These are phyloP conservation scores for Neoniphon sammara DNA, from an alignment of 2,797 vertebrate genomes.

Conservation along the genomic window DNA sequence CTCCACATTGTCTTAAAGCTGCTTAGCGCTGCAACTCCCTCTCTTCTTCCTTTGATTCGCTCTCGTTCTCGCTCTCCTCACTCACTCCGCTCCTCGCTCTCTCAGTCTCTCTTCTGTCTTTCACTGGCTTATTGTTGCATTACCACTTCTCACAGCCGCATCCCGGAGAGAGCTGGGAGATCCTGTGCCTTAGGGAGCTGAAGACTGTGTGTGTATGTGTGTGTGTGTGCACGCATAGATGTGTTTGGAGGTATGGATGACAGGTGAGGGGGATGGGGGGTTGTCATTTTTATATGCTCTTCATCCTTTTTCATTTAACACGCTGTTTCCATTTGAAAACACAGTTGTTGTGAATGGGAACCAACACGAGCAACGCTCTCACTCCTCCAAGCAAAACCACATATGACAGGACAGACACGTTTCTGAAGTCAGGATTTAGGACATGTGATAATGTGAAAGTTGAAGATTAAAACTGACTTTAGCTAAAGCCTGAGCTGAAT, in stretches of 20 bases:
- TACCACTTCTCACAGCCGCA: slow-evolving; percentile 36
- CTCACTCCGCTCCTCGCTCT: background rate
- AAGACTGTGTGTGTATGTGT: slow-evolving; percentile 11
- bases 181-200: slow-evolving; percentile 23
- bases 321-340: background rate
- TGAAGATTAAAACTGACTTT: slow-evolving; percentile 13
- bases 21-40: slow-evolving; percentile 51
- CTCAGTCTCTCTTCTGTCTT: slow-evolving; percentile 23
- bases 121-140: slow-evolving; percentile 49
- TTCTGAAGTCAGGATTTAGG: slow-evolving; percentile 48
- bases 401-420: slow-evolving; percentile 55
- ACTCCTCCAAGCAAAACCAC: slow-evolving; percentile 28
- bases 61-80: background rate
- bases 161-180: slow-evolving; percentile 37
- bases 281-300: background rate
- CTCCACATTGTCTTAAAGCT: slow-evolving; percentile 57
- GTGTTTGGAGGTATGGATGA: slow-evolving; percentile 10
- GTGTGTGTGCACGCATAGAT: background rate
- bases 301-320: background rate
- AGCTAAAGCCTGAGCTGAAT: too few relatives aligned
- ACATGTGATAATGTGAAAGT: slow-evolving; percentile 47
- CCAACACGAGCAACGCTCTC: too few relatives aligned
- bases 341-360: too few relatives aligned
- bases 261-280: too few relatives aligned
- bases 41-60: slow-evolving; percentile 7